A percentile compares a stretch with the other conserved stretches of the same genome.
Evolutionary conservation across 2,113 vertebrate species (phyloP).

Genomic region (Protobothrops flavoviridis): DNA sequence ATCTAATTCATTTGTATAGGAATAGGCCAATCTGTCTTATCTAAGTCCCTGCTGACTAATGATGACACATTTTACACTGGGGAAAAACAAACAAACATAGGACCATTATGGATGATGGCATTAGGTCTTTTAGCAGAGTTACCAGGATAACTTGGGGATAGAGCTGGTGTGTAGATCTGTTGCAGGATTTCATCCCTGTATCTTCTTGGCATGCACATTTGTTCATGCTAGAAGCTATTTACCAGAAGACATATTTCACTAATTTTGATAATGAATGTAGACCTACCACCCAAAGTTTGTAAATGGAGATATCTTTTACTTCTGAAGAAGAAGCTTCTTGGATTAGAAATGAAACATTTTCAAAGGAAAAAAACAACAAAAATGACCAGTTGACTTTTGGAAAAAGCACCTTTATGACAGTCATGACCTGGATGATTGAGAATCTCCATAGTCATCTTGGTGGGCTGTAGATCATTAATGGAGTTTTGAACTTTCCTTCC

Average conservation of each 20-base stretch:
- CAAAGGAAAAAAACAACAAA: background rate
- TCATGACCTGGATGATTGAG: background rate
- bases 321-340: background rate
- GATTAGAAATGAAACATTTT: background rate
- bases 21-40: background rate
- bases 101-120: background rate
- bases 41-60: background rate
- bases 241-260: background rate
- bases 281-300: background rate
- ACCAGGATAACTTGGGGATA: background rate
- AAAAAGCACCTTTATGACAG: background rate
- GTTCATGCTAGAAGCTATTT: background rate
- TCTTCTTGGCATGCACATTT: background rate
- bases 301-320: background rate
- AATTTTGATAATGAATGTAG: background rate
- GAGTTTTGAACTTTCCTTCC: background rate
- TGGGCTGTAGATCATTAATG: background rate
- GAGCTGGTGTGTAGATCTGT: background rate
- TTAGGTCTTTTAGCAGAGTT: background rate
- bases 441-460: background rate
- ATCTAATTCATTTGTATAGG: background rate
- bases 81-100: accelerated
- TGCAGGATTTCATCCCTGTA: background rate
- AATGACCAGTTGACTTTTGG: too few relatives aligned
- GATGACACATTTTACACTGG: background rate